Evolutionary conservation across 2,113 vertebrate genomes (phyloP), one percentile per base, ranked within the genome.

Genomic region (Romanogobio albipinnatus): DNA sequence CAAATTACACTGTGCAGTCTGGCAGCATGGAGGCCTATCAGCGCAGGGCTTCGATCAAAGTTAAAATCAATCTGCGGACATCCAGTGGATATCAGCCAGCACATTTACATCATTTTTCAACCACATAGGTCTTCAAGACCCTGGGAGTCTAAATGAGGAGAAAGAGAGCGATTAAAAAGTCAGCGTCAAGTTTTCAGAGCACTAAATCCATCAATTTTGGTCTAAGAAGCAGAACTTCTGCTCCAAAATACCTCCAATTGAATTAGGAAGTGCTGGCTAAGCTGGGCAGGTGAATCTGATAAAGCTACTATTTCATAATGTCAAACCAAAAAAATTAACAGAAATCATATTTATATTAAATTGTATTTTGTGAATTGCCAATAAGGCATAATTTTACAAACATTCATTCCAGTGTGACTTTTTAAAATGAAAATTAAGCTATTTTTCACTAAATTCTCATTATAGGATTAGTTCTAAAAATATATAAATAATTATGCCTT

Each of bases 91-190:
- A 89, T 92, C 90, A 90, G 86, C 91, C 87, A 86, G 84, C 82
- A 81, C 79, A 83, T 86, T 87, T 88, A 83, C 74, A 10, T 85
- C 88, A 88, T 90, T 91, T 92, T 91, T 92, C 89, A 89, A 89
- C 90, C 90, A 84, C 77, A 82, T 47, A 76, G 80, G 17, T 82
- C 89, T 85, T 90, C 84, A 73, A 88, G 89, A 88, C 83, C 86
- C 86, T 79, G 84, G 80, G 75, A 83, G 82, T 81, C 89, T 91
- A 88, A 91, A 88, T 84, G 84, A 68, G 24, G 76, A 39, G 83
- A 24, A 68, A 24, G 76, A 85, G 78, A 70, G 83, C 77, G 83
- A 90, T 76, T 76, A 62, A 88, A 91, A 84, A 76, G 78, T 66
- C 68, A 76, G 51, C 14, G n/a, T 26, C 26, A 73, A 88, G 58